These are phyloP conservation scores for Pagrus major DNA, from an alignment of 2,113 vertebrate genomes.

Conservation along the genomic window DNA sequence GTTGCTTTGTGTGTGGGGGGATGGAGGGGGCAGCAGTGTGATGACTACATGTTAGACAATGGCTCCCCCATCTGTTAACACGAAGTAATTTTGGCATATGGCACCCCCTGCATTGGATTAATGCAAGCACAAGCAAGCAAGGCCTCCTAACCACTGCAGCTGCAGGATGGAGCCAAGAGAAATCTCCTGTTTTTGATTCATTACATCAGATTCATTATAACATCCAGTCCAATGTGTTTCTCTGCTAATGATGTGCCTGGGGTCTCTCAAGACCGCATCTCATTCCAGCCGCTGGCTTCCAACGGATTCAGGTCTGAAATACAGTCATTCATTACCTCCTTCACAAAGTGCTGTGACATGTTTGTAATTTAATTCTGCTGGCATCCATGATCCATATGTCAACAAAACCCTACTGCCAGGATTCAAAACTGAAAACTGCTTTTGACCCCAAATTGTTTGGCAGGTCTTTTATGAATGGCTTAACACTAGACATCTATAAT, in stretches of 20 bases:
- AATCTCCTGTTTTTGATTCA: background rate
- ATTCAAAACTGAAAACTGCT: background rate
- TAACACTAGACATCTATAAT: background rate
- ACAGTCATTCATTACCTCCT: background rate
- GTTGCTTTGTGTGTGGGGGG: background rate
- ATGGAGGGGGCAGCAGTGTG: constrained; percentile 10
- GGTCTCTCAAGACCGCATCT: background rate
- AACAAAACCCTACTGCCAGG: background rate
- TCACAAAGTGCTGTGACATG: background rate
- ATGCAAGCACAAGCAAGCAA: background rate
- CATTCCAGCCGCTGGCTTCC: no score
- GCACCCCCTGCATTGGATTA: background rate
- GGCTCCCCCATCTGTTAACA: constrained; percentile 79
- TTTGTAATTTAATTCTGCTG: background rate
- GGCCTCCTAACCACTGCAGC: background rate
- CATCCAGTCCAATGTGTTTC: background rate
- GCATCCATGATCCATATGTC: background rate
- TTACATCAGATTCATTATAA: background rate
- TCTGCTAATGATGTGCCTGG: no score
- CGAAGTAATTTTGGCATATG: constrained; percentile 44
- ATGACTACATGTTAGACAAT: constrained; percentile 61
- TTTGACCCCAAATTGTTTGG: background rate
- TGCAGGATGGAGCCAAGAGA: background rate
- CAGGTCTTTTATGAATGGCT: background rate
- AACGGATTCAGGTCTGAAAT: background rate